Percentiles rank a stretch among this genome's conserved stretches.
Evolutionary conservation across 2,797 vertebrate species (phyloP).

Genomic region (Eulemur mongoz): DNA sequence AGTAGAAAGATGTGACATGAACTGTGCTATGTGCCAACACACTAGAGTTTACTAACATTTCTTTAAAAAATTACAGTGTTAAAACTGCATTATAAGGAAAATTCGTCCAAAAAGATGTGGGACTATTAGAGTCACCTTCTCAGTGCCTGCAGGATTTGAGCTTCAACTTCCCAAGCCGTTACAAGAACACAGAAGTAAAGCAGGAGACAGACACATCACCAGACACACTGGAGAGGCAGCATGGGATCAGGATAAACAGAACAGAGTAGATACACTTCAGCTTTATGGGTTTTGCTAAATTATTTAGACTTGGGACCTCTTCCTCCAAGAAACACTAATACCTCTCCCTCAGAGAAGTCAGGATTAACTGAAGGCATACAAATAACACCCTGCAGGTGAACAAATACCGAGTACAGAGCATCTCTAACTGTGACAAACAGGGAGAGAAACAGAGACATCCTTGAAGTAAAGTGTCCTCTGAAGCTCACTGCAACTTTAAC

Average conservation of each 20-base stretch:
- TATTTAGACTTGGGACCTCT: not conserved
- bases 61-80: not conserved
- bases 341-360: not conserved
- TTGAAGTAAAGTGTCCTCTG: not conserved
- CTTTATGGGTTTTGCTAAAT: rapidly evolving
- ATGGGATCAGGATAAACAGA: not conserved
- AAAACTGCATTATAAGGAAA: not conserved
- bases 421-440: not conserved
- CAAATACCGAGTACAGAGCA: not conserved
- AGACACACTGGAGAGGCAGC: not conserved
- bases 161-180: not conserved
- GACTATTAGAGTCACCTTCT: not conserved
- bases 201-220: not conserved
- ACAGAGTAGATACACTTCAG: too few species aligned
- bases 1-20: not conserved
- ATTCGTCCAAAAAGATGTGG: not conserved
- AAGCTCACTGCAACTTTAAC: not conserved
- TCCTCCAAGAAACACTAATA: not conserved
- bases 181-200: not conserved
- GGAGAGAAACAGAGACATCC: not conserved
- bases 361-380: not conserved
- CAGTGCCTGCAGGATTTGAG: not conserved
- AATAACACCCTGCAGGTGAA: not conserved
- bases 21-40: too few species aligned
- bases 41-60: not conserved